Evolutionary conservation across 2,888 invertebrate species (phyloP).

Genomic region (Biston betularia): DNA sequence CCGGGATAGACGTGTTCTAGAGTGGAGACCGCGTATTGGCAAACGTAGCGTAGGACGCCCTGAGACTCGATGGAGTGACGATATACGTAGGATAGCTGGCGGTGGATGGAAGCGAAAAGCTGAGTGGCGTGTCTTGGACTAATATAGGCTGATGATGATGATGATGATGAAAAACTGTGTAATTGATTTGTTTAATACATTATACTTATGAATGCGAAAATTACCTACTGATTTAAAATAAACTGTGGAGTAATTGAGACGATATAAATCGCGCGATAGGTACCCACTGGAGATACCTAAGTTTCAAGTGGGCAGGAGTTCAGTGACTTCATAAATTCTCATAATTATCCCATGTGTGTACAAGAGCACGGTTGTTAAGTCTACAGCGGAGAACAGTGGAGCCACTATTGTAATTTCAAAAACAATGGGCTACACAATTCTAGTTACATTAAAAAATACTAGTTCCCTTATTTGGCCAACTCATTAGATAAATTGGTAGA

Average conservation of each 20-base stretch:
- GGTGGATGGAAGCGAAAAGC: no score
- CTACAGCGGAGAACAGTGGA: background rate
- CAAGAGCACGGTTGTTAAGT: slow-evolving; percentile 13
- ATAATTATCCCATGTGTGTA: slow-evolving; percentile 36
- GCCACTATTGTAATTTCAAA: background rate
- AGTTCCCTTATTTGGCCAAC: slow-evolving; percentile 1
- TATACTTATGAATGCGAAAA: background rate
- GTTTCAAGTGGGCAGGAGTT: slow-evolving; percentile 32
- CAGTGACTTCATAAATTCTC: slow-evolving; percentile 37
- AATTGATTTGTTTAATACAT: no score
- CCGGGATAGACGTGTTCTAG: no score
- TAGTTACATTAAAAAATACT: background rate
- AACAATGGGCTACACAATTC: background rate
- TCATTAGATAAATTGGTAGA: background rate
- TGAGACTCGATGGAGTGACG: no score
- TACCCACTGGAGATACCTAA: slow-evolving; percentile 32
- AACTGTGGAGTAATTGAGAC: slow-evolving; percentile 9
- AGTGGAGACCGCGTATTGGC: no score
- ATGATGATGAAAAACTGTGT: no score
- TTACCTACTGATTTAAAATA: background rate
- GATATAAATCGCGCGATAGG: slow-evolving; percentile 34
- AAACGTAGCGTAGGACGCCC: no score
- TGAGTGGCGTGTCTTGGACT: no score
- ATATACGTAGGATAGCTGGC: no score
- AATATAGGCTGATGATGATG: no score